phyloP scores from a whole-genome alignment of 1,140 invertebrate species.

The Drosophila erecta region DNA sequence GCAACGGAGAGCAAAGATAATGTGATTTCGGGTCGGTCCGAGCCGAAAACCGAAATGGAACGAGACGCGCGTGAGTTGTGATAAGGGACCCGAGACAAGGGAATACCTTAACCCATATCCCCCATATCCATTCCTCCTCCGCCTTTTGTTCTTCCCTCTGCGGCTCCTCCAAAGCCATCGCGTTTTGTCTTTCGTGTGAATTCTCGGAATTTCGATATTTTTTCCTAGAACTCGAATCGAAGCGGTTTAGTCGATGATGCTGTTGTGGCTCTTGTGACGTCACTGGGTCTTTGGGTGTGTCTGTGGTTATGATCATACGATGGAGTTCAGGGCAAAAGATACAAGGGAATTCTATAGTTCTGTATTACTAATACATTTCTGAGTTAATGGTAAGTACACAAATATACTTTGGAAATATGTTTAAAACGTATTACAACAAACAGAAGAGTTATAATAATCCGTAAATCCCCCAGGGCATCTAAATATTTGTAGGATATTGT shows the following conservation, averaged over 20 bases:
- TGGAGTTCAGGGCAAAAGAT: neutral
- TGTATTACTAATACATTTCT: neutral
- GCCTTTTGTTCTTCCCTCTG: neutral
- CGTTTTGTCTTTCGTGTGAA: slow-evolving; percentile 80
- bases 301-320: neutral
- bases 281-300: slow-evolving; percentile 25
- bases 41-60: slow-evolving; percentile 68
- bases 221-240: slow-evolving; percentile 77
- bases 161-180: slow-evolving; percentile 52
- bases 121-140: neutral
- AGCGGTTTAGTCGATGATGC: slow-evolving; percentile 14
- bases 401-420: no score
- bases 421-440: no score
- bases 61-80: slow-evolving; percentile 79
- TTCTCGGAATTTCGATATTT: slow-evolving; percentile 83
- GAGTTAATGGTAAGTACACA: no score
- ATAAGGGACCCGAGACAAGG: slow-evolving; percentile 73
- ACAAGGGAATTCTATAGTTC: neutral
- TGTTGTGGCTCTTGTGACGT: slow-evolving; percentile 52
- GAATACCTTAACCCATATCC: slow-evolving; percentile 72
- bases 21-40: slow-evolving; percentile 71
- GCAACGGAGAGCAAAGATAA: slow-evolving; percentile 58
- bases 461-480: no score
- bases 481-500: no score
- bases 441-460: no score